Evolutionary conservation across 2,888 invertebrate species (phyloP).

Genomic region (Hymenopus coronatus): DNA sequence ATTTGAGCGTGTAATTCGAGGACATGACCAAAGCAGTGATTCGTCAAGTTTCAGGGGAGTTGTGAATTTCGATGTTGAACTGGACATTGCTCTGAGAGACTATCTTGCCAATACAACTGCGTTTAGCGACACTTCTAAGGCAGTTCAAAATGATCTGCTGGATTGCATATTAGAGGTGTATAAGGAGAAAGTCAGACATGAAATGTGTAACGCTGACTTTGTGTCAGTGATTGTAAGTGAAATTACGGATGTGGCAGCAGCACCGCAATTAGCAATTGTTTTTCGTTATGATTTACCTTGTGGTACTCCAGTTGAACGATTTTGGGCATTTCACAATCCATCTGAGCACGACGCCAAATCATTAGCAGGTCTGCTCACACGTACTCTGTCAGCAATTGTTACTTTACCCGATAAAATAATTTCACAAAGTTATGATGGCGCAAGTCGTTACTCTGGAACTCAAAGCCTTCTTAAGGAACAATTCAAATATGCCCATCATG

Average conservation of each 20-base stretch:
- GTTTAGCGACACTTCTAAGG: slow-evolving; percentile 25
- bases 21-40: not conserved
- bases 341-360: not conserved
- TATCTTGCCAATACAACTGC: slow-evolving; percentile 17
- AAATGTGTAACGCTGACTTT: slow-evolving; percentile 12
- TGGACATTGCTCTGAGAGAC: not conserved
- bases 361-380: not conserved
- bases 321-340: slow-evolving; percentile 8
- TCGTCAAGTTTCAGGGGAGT: not conserved
- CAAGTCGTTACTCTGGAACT: not conserved
- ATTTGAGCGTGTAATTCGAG: not conserved
- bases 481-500: not conserved
- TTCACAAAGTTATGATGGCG: not conserved
- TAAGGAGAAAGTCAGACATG: not conserved
- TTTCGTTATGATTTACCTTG: slow-evolving; percentile 2
- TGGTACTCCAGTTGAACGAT: not conserved
- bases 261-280: slow-evolving; percentile 9
- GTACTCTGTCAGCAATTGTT: no score
- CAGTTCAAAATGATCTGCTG: slow-evolving; percentile 24
- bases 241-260: slow-evolving; percentile 18
- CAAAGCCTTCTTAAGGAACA: not conserved
- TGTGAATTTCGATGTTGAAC: not conserved
- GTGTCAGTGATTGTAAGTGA: slow-evolving; percentile 7
- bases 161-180: slow-evolving; percentile 15
- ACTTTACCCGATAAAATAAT: not conserved